Base-by-base conservation (phyloP, 1,140 invertebrate genomes). In the Anoplolepis gracilipes region DNA sequence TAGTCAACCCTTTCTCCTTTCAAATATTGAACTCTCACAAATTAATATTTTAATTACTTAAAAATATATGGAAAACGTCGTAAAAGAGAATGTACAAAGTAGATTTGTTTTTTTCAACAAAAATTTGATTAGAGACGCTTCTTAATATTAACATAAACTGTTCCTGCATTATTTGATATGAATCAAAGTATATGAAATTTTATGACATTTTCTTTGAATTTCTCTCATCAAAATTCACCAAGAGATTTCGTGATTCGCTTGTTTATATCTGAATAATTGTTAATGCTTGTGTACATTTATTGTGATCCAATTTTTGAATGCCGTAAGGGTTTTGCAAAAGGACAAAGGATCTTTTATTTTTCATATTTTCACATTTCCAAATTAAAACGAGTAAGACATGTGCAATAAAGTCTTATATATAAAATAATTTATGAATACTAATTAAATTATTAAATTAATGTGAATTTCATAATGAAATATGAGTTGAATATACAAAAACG, bases 11-110 rank as follows among this genome's bases (percentile, higher is more conserved):
- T 16, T 49, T 49, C 46, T 49, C 46, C 46, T 46, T 13, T 61
- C 64, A 57, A 79, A 67, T 67, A 79, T 79, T 79, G 67, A 79
- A 39, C 30, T 69, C 33, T 28, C 22, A 22, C 46, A 57, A 69
- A 64, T 69, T 69, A 64, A 79, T 49, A 10, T 69, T 79, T 79
- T 79, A 79, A 79, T 79, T 55, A 55, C 42, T 57, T 69, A 22
- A 39, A 69, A 30, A 79, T 69, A 39, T 57, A 65, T 25, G 13
- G 16, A 49, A 49, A 4, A 53, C n/a, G 11, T 69, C 46, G 7
- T 46, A 64, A 62, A 16, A 49, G 46, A 6, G 46, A 49, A 6
- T 6, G 13, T 39, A 49, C 30, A 36, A 28, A 42, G 16, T 75
- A 39, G 19, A 22, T 8, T 22, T 0, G 16, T 30, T 39, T 13